Evolutionary conservation across 2,113 vertebrate species (phyloP).

Genomic region (Entomyzon cyanotis): DNA sequence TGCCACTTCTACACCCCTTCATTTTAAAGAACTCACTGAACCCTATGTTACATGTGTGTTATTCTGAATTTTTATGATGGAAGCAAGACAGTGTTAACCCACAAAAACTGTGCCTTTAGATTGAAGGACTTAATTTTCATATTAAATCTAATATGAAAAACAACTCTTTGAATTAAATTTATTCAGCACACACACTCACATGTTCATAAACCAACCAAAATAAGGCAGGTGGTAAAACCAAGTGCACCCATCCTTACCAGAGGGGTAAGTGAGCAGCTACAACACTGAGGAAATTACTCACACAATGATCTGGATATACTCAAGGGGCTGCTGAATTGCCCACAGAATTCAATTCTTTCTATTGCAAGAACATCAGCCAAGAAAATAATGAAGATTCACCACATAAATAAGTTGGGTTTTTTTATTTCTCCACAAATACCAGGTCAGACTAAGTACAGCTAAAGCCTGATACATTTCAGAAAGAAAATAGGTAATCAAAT

Average conservation of each 20-base stretch:
- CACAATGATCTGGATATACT: neutral
- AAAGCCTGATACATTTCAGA: neutral
- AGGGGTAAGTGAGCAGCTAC: neutral
- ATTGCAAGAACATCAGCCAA: neutral
- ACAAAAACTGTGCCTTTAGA: neutral
- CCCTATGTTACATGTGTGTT: accelerated
- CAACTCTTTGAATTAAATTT: neutral
- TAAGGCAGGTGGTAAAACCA: neutral
- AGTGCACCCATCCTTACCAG: accelerated
- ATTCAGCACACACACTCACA: neutral
- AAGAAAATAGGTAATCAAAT: neutral
- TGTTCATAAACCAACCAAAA: neutral
- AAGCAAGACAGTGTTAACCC: neutral
- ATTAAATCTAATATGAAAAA: neutral
- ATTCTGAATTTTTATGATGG: neutral
- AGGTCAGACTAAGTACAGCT: neutral
- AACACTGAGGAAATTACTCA: neutral
- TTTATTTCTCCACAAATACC: neutral
- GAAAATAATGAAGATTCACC: neutral
- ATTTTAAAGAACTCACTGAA: neutral
- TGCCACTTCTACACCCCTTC: neutral
- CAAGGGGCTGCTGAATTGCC: neutral
- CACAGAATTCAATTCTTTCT: neutral
- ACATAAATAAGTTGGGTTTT: neutral
- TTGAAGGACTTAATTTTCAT: neutral